Conservation (phyloP, 2,888 invertebrate species). For the Stenichneumon culpator region DNA sequence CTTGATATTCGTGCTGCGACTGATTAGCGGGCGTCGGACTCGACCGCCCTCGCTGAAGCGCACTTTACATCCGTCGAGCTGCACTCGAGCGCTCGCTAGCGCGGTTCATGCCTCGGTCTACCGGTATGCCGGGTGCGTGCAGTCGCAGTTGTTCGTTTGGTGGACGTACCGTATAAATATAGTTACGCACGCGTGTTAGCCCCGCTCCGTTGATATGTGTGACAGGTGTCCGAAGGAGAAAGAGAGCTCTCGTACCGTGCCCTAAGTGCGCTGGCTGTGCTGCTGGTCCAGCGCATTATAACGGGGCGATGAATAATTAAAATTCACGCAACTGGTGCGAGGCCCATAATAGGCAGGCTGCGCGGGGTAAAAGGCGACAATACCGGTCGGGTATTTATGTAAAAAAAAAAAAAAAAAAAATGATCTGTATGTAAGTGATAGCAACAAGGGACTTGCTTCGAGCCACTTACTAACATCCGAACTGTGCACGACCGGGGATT, state of each 20-base stretch:
- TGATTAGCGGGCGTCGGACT: constrained; percentile 34
- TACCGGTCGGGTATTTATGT: not conserved
- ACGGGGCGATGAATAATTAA: constrained; percentile 75
- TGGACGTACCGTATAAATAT: constrained; percentile 68
- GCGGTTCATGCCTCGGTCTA: not conserved
- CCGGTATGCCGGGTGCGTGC: constrained; percentile 31
- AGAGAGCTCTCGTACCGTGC: constrained; percentile 5
- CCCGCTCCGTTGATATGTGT: constrained; percentile 72
- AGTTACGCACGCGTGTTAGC: constrained; percentile 56
- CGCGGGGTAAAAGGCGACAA: not conserved
- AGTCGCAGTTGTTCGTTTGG: constrained; percentile 52
- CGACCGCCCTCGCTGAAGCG: constrained; percentile 35
- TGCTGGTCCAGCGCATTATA: constrained; percentile 15
- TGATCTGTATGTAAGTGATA: not conserved
- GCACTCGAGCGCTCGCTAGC: constrained; percentile 22
- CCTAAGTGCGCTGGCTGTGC: constrained; percentile 12
- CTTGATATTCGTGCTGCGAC: constrained; percentile 38
- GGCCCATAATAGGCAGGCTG: not conserved
- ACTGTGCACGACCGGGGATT: not conserved
- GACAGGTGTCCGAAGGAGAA: constrained; percentile 79
- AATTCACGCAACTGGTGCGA: constrained; percentile 71
- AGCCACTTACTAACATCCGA: not conserved
- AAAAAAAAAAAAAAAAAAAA: too few species aligned
- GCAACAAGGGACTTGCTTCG: not conserved
- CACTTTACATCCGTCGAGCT: constrained; percentile 19